phyloP scores from a whole-genome alignment of 2,797 vertebrate species.

The Silurus aristotelis region DNA sequence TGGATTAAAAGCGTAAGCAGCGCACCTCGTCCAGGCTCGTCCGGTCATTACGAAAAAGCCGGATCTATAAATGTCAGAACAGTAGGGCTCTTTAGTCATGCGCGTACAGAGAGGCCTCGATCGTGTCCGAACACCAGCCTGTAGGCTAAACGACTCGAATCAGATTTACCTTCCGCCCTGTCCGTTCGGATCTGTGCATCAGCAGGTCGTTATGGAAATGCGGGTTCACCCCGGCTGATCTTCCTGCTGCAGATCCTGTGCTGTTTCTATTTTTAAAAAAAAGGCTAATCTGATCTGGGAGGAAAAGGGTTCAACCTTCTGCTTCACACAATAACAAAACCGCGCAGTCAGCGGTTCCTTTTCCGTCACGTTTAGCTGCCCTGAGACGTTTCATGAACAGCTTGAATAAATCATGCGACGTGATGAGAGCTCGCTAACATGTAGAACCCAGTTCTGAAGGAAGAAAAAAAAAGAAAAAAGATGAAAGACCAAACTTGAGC shows the following conservation, averaged over 20 bases:
- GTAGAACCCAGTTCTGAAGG: background rate
- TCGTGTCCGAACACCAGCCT: background rate
- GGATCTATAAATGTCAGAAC: constrained; percentile 19
- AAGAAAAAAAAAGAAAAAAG: background rate
- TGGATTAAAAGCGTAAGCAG: constrained; percentile 23
- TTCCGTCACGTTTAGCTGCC: background rate
- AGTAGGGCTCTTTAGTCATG: background rate
- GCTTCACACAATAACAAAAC: background rate
- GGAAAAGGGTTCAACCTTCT: background rate
- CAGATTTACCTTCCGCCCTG: constrained; percentile 21
- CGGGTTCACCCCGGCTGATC: background rate
- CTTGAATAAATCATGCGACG: background rate
- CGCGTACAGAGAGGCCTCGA: background rate
- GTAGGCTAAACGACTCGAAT: constrained; percentile 10
- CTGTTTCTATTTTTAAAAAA: background rate
- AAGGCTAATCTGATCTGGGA: background rate
- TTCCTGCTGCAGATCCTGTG: background rate
- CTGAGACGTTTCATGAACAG: background rate
- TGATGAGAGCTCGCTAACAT: background rate
- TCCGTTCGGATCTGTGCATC: constrained; percentile 9
- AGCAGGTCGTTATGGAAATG: background rate
- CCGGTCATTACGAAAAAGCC: background rate
- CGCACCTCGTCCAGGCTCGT: background rate
- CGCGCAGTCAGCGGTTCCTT: background rate
- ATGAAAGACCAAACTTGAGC: background rate